phyloP scores from a whole-genome alignment of 2,888 invertebrate species.

The Melanchra persicariae region DNA sequence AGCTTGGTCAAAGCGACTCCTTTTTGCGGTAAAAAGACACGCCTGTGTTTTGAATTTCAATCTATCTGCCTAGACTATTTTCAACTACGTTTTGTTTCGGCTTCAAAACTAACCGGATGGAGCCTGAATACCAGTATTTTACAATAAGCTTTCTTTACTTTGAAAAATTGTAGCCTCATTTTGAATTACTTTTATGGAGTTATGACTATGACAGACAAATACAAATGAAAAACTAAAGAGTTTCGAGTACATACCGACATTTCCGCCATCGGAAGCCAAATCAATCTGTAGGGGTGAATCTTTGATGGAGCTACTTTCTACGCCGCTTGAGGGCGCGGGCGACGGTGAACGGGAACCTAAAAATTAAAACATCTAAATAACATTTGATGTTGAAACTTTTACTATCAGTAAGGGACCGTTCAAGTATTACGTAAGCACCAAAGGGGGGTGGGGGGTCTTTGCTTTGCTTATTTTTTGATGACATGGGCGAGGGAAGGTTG shows the following conservation, averaged over 20 bases:
- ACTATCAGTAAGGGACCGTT: too few relatives aligned
- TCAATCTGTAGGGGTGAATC: slow-evolving; percentile 95
- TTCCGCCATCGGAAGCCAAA: slow-evolving; percentile 92
- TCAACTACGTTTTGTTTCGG: not conserved
- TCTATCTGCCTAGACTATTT: not conserved
- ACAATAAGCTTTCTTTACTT: too few relatives aligned
- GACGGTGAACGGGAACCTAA: slow-evolving; percentile 95
- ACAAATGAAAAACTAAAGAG: slow-evolving; percentile 28
- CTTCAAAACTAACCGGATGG: not conserved
- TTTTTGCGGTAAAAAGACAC: too few relatives aligned
- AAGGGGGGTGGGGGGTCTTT: too few relatives aligned
- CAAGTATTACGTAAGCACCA: too few relatives aligned
- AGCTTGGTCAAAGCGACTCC: too few relatives aligned
- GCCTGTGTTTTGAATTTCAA: too few relatives aligned
- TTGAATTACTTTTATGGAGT: slow-evolving; percentile 2
- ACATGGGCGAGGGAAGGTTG: too few relatives aligned
- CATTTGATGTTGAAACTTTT: too few relatives aligned
- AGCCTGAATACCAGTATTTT: too few relatives aligned
- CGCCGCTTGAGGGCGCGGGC: slow-evolving; percentile 96
- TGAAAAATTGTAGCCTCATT: too few relatives aligned
- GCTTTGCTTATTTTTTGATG: too few relatives aligned
- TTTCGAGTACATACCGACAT: slow-evolving; percentile 81
- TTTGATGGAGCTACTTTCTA: slow-evolving; percentile 95
- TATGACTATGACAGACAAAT: slow-evolving; percentile 34
- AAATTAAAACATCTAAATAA: slow-evolving; percentile 8